These are phyloP conservation scores for Morelia viridis DNA, from an alignment of 2,797 vertebrate species.

Conservation along the genomic window DNA sequence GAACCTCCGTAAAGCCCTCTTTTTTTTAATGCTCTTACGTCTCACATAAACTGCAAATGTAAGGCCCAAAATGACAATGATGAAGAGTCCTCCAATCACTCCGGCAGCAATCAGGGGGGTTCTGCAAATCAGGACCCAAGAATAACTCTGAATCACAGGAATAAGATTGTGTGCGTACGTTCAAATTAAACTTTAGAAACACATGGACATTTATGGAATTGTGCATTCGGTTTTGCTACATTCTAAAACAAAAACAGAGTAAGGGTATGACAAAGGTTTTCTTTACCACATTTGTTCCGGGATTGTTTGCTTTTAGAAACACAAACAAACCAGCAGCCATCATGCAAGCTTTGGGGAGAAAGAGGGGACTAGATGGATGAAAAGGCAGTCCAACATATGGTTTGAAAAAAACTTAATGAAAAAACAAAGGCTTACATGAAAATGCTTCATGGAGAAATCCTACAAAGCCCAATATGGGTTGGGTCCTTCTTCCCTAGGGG, in stretches of 20 bases:
- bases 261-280: background rate
- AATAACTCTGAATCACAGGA: slow-evolving; percentile 27
- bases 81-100: slow-evolving; percentile 91
- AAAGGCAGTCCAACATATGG: slow-evolving; percentile 61
- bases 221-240: slow-evolving; percentile 36
- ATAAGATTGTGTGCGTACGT: background rate
- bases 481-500: background rate
- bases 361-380: slow-evolving; percentile 43
- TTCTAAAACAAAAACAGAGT: slow-evolving; percentile 28
- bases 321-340: slow-evolving; percentile 33
- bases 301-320: background rate
- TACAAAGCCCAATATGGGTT: background rate
- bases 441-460: background rate
- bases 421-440: slow-evolving; percentile 57
- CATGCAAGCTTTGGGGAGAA: slow-evolving; percentile 60
- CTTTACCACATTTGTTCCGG: background rate
- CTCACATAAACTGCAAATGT: slow-evolving; percentile 90
- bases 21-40: slow-evolving; percentile 97
- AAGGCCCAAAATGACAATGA: slow-evolving; percentile 90
- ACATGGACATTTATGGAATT: background rate
- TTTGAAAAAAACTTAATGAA: slow-evolving; percentile 41
- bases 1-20: slow-evolving; percentile 91
- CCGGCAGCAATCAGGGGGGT: slow-evolving; percentile 94
- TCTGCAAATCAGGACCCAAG: slow-evolving; percentile 75
- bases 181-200: slow-evolving; percentile 9